These are phyloP conservation scores for Drosophila putrida DNA, from an alignment of 2,888 invertebrate genomes.

Conservation along the genomic window DNA sequence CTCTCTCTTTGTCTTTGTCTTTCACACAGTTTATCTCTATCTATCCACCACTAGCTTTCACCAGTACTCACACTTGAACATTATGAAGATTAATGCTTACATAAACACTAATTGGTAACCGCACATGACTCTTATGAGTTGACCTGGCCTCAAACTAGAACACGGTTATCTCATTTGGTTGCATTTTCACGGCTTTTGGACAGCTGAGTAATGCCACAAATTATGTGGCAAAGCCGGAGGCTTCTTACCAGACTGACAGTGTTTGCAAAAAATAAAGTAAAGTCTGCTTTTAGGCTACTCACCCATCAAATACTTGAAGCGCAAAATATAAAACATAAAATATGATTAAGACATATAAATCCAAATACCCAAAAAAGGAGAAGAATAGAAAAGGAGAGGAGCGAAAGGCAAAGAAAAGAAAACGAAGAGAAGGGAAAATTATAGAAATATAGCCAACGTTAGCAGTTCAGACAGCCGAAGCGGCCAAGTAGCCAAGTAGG, in stretches of 20 bases:
- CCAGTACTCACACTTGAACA: background rate
- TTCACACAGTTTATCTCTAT: background rate
- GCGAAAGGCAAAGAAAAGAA: background rate
- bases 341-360: conserved; percentile 76
- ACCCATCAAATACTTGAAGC: conserved; percentile 69
- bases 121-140: conserved; percentile 34
- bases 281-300: conserved; percentile 22
- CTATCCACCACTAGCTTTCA: background rate
- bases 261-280: conserved; percentile 20
- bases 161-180: conserved; percentile 25
- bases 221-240: conserved; percentile 30
- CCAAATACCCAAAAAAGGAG: conserved; percentile 9
- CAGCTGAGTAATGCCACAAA: conserved; percentile 59
- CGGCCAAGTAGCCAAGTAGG: conserved; percentile 42
- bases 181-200: conserved; percentile 49
- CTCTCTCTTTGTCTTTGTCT: background rate
- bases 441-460: conserved; percentile 55
- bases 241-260: conserved; percentile 1
- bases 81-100: conserved; percentile 15
- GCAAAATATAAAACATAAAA: conserved; percentile 77
- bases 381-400: background rate
- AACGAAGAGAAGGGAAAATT: conserved; percentile 11
- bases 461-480: conserved; percentile 48
- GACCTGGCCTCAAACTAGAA: conserved; percentile 11
- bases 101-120: conserved; percentile 60